Conservation (phyloP, 2,113 vertebrate species). For the Corythaixoides concolor region DNA sequence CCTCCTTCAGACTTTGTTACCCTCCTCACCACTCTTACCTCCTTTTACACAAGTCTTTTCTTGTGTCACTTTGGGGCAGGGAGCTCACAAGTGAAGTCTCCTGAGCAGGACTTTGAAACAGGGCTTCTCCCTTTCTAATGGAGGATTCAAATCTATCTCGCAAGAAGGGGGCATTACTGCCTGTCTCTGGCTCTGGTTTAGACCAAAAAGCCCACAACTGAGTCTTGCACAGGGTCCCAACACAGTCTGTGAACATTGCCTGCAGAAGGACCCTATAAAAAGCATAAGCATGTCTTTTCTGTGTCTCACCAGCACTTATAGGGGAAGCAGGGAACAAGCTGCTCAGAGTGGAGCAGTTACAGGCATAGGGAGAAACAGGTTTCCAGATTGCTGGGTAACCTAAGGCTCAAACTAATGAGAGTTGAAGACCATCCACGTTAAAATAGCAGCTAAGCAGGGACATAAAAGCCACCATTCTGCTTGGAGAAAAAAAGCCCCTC, state of each 20-base stretch:
- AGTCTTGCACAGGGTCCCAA: not conserved
- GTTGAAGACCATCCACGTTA: not conserved
- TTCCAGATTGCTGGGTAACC: not conserved
- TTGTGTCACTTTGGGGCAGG: too few species aligned
- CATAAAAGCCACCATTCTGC: not conserved
- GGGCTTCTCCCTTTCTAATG: not conserved
- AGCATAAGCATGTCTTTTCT: not conserved
- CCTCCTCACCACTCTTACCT: not conserved
- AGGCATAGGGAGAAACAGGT: not conserved
- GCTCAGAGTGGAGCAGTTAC: fast-evolving
- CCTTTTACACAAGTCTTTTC: not conserved
- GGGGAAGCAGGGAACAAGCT: not conserved
- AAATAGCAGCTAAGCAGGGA: not conserved
- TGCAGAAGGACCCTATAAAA: not conserved
- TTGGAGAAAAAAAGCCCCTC: not conserved
- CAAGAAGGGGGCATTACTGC: not conserved
- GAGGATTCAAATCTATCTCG: not conserved
- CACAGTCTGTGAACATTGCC: not conserved
- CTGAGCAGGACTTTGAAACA: not conserved
- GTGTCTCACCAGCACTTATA: fast-evolving
- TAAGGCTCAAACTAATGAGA: not conserved
- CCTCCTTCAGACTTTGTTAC: not conserved
- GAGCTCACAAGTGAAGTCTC: not conserved
- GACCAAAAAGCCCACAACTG: fast-evolving
- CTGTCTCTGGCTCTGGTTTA: not conserved